Percentiles rank a stretch among this genome's conserved stretches.
phyloP scores from a whole-genome alignment of 2,797 vertebrate species.

The Myotis findleyi region DNA sequence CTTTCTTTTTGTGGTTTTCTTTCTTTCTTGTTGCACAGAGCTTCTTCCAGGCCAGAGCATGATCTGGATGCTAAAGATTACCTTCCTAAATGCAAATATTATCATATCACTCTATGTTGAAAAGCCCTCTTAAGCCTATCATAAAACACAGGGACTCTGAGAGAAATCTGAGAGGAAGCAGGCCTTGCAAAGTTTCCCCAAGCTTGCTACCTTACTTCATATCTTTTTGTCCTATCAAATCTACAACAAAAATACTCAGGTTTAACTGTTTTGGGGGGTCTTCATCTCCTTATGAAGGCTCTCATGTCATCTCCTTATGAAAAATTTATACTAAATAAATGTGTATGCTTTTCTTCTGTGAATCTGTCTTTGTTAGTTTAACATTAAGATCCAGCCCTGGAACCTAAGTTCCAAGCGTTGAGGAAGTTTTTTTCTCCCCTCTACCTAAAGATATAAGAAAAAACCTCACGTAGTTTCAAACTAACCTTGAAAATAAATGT shows the following conservation, averaged over 20 bases:
- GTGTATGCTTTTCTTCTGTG: neutral
- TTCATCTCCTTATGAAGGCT: neutral
- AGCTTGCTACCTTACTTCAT: neutral
- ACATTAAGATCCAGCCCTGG: neutral
- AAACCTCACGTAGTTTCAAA: neutral
- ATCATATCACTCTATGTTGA: neutral
- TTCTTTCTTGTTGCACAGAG: neutral
- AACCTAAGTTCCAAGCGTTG: neutral
- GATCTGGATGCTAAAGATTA: neutral
- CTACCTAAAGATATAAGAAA: neutral
- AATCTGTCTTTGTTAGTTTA: neutral
- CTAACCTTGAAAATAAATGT: slow-evolving; percentile 2
- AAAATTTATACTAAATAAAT: neutral
- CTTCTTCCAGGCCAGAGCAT: neutral
- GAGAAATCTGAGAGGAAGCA: neutral
- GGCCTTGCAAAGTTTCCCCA: neutral
- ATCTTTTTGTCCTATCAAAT: neutral
- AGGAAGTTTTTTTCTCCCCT: neutral
- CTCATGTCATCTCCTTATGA: neutral
- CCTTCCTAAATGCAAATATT: neutral
- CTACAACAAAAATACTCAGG: neutral
- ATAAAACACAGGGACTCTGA: neutral
- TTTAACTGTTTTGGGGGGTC: neutral
- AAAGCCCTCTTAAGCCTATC: neutral
- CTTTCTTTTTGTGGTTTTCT: neutral